Evolutionary conservation across 2,888 invertebrate species (phyloP).

Genomic region (Troides helena): DNA sequence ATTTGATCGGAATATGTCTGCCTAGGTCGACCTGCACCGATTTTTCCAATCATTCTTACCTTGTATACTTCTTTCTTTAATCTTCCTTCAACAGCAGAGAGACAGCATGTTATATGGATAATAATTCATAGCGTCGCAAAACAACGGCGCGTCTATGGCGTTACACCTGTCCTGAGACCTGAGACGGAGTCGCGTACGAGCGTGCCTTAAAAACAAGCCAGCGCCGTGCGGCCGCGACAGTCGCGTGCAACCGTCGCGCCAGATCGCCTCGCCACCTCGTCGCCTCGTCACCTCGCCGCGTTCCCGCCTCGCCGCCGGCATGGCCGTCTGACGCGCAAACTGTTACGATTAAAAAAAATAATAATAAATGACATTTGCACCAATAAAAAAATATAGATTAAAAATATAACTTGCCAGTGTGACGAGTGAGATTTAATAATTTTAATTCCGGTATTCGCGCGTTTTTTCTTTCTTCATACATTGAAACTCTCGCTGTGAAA

Average conservation of each 20-base stretch:
- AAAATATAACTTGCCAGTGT: constrained; percentile 40
- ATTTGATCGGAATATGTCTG: no score
- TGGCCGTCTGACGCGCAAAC: constrained; percentile 60
- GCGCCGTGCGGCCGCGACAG: constrained; percentile 61
- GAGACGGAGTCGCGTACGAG: constrained; percentile 23
- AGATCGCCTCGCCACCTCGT: constrained; percentile 34
- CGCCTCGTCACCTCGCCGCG: constrained; percentile 1
- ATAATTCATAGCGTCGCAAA: no score
- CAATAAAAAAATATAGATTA: constrained; percentile 51
- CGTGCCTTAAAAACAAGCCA: constrained; percentile 70
- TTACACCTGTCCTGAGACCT: constrained; percentile 13
- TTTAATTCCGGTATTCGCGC: constrained; percentile 33
- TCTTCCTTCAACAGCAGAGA: no score
- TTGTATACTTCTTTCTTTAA: no score
- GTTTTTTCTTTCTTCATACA: constrained; percentile 40
- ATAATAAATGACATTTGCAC: constrained; percentile 37
- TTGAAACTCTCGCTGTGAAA: constrained; percentile 53
- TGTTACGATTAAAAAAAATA: constrained; percentile 35
- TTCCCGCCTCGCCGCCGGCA: constrained; percentile 31
- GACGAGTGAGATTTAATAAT: constrained; percentile 32
- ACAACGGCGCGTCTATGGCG: no score
- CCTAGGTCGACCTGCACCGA: no score
- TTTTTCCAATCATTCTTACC: no score
- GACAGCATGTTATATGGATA: no score
- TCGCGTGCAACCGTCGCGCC: constrained; percentile 62